Conservation (phyloP, 2,113 vertebrate species). For the Brachyistius frenatus region DNA sequence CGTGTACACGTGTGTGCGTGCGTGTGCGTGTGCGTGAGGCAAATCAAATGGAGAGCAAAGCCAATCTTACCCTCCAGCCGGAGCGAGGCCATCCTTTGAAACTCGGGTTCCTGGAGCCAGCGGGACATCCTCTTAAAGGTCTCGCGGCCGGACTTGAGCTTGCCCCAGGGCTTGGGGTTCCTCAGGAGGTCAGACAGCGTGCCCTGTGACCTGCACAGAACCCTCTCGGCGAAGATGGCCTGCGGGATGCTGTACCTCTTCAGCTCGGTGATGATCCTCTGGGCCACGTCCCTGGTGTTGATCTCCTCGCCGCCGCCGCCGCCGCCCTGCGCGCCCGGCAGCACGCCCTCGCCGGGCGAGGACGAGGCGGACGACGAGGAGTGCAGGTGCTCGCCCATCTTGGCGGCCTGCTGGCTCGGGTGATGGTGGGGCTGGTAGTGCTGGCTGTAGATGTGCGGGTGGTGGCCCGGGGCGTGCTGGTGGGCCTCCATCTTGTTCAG, state of each 20-base stretch:
- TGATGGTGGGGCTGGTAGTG: slow-evolving; percentile 84
- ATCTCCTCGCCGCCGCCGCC: slow-evolving; percentile 84
- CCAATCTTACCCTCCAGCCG: slow-evolving; percentile 88
- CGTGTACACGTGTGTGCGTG: slow-evolving; percentile 30
- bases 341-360: slow-evolving; percentile 78
- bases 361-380: slow-evolving; percentile 74
- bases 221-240: slow-evolving; percentile 89
- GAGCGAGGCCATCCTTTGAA: slow-evolving; percentile 90
- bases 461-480: slow-evolving; percentile 79
- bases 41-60: slow-evolving; percentile 65
- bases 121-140: slow-evolving; percentile 91
- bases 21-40: slow-evolving; percentile 30
- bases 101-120: slow-evolving; percentile 90
- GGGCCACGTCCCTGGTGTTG: slow-evolving; percentile 90
- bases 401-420: slow-evolving; percentile 81
- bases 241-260: slow-evolving; percentile 91
- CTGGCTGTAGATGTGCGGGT: slow-evolving; percentile 84
- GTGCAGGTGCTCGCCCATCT: slow-evolving; percentile 81
- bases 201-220: slow-evolving; percentile 89
- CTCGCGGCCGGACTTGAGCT: slow-evolving; percentile 90
- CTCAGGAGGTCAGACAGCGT: slow-evolving; percentile 89
- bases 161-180: slow-evolving; percentile 91
- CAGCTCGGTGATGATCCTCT: slow-evolving; percentile 89
- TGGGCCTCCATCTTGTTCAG: slow-evolving; percentile 85
- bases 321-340: slow-evolving; percentile 70